Conservation (phyloP, 2,797 vertebrate species). For the Merluccius polli region DNA sequence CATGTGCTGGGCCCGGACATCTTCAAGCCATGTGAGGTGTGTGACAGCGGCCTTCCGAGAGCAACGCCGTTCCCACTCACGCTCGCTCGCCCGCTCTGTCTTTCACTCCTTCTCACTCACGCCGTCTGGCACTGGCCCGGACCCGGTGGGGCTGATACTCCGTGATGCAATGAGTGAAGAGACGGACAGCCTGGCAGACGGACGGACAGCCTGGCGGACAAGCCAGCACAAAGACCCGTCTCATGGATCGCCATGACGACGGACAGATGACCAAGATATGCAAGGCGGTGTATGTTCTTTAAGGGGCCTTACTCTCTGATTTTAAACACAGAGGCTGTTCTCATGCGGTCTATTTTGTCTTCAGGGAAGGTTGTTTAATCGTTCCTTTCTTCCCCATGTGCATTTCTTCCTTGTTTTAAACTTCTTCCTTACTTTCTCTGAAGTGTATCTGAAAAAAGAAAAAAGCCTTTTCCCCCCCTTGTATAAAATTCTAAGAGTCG, state of each 20-base stretch:
- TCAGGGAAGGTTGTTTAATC: constrained; percentile 27
- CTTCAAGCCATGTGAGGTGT: not conserved
- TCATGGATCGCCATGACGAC: not conserved
- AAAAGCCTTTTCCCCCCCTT: not conserved
- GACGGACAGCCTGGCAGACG: constrained; percentile 12
- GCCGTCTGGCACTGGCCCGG: not conserved
- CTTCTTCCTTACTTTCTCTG: not conserved
- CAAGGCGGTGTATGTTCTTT: constrained; percentile 42
- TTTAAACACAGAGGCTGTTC: constrained; percentile 30
- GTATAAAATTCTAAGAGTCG: not conserved
- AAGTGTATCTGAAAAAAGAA: not conserved
- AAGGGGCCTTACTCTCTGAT: constrained; percentile 62
- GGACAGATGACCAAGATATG: constrained; percentile 32
- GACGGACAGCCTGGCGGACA: constrained; percentile 11
- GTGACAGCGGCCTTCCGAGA: not conserved
- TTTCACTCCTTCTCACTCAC: not conserved
- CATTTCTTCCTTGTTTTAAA: not conserved
- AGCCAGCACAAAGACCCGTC: not conserved
- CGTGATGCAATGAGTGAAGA: constrained; percentile 13
- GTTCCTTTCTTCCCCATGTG: not conserved
- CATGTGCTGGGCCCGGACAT: not conserved
- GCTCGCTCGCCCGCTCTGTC: not conserved
- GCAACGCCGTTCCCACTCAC: not conserved
- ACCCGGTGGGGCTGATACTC: not conserved
- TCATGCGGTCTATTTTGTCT: constrained; percentile 45